A percentile compares a stretch with the other conserved stretches of the same genome.
Conservation (phyloP, 2,888 invertebrate genomes). For the Cephalotes varians region DNA sequence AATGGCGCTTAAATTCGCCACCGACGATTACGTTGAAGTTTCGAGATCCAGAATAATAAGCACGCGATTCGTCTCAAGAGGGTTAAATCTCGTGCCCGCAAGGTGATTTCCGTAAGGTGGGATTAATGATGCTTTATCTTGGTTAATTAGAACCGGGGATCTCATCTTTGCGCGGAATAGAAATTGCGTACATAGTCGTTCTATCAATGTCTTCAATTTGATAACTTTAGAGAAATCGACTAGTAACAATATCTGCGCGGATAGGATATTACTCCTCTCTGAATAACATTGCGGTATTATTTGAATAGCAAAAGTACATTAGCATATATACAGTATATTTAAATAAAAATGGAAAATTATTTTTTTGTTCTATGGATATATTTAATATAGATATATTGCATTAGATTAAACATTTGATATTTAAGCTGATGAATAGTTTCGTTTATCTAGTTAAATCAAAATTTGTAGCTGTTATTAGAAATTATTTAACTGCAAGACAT, state of each 20-base stretch:
- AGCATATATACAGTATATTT: slow-evolving; percentile 10
- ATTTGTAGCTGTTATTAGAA: background rate
- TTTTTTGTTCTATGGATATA: background rate
- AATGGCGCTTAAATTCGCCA: slow-evolving; percentile 42
- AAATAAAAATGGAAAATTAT: slow-evolving; percentile 30
- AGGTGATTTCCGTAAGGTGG: slow-evolving; percentile 27
- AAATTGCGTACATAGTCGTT: background rate
- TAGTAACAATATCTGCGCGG: background rate
- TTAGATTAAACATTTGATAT: background rate
- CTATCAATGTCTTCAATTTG: background rate
- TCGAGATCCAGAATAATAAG: slow-evolving; percentile 43
- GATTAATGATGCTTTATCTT: slow-evolving; percentile 46
- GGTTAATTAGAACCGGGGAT: slow-evolving; percentile 39
- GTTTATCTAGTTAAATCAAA: background rate
- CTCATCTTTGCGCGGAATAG: background rate
- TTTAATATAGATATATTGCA: background rate
- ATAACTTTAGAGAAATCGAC: slow-evolving; percentile 20
- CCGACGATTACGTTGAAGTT: slow-evolving; percentile 41
- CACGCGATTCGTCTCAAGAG: slow-evolving; percentile 35
- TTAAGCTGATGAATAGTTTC: background rate
- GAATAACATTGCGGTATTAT: background rate
- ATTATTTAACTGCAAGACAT: background rate
- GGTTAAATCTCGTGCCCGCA: slow-evolving; percentile 20
- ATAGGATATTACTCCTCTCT: slow-evolving; percentile 3
- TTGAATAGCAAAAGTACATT: slow-evolving; percentile 1